Evolutionary conservation across 2,113 vertebrate species (phyloP).

Genomic region (Mirza zaza): DNA sequence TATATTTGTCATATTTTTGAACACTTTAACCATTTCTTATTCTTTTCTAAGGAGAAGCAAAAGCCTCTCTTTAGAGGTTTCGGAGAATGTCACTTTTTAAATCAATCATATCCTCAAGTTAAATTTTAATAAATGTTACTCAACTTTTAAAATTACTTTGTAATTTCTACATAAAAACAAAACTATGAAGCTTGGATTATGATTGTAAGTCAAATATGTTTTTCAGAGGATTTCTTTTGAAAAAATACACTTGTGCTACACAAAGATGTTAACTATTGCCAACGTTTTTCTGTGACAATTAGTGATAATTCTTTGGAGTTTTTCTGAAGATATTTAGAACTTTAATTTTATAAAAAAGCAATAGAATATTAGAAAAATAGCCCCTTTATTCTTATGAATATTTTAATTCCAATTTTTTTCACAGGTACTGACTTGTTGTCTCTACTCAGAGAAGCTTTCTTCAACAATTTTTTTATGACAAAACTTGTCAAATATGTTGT

Average conservation of each 20-base stretch:
- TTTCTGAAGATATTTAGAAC: slow-evolving; percentile 6
- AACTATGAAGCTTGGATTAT: neutral
- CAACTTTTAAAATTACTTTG: neutral
- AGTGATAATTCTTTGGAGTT: neutral
- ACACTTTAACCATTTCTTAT: neutral
- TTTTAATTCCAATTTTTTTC: neutral
- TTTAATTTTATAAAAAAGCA: slow-evolving; percentile 29
- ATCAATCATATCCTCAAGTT: neutral
- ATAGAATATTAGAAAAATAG: neutral
- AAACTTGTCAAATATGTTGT: neutral
- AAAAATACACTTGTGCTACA: neutral
- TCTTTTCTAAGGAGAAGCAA: slow-evolving; percentile 1
- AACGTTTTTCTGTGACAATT: neutral
- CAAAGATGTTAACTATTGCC: neutral
- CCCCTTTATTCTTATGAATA: neutral
- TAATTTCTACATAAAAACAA: neutral
- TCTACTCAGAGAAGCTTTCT: neutral
- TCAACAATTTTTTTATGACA: slow-evolving; percentile 7
- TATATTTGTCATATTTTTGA: neutral
- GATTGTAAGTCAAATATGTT: neutral
- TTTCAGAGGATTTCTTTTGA: slow-evolving; percentile 2
- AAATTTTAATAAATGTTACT: slow-evolving; percentile 31
- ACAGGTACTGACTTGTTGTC: neutral
- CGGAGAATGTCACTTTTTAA: slow-evolving; percentile 23
- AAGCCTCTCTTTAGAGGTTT: neutral